Evolutionary conservation across 2,888 invertebrate species (phyloP), one percentile per base, ranked within the genome.

Genomic region (Eustalomyia histrio): DNA sequence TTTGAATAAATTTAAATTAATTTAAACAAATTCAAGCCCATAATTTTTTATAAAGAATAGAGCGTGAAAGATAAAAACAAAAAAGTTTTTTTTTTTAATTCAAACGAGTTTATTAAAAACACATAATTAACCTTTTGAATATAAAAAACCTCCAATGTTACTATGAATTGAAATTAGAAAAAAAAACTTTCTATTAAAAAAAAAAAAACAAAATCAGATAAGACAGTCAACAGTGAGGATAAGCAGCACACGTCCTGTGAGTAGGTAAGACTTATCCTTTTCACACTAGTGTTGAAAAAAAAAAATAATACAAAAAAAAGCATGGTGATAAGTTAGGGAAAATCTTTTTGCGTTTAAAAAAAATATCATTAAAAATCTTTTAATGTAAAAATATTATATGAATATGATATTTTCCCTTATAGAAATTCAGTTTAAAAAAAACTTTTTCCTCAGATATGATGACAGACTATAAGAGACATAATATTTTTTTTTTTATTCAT

Each of bases 61-160:
- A 47, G 53, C 6, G 16, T 71, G 18, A 39, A 12, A 10, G 43
- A 6, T 39, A 39, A 47, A 47, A 47, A 47, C 4, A 47, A 7
- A 6, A 1, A 47, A 0, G 24, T 18, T 29, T 10, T 50, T 29
- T 52, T 5, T 50, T 16, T 35, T 17, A 18, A n/a, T 53, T 35
- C 12, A 8, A 53, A 18, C 21, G 24, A 65, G 35, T 57, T 71
- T 63, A 63, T 39, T 52, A 58, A 16, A 58, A 76, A 58, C 43
- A 57, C 47, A 71, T 71, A 81, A 78, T 81, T 74, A 78, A 71
- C 61, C 52, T 72, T 71, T 81, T 74, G 18, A 67, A 24, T 5
- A 43, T 60, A 57, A 61, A 57, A 61, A 50, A 57, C 29, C 61
- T 61, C 43, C 67, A 67, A 74, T 71, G 74, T 69, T 71, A 71